Conservation (phyloP, 2,888 invertebrate genomes). For the Cheilosia urbana region DNA sequence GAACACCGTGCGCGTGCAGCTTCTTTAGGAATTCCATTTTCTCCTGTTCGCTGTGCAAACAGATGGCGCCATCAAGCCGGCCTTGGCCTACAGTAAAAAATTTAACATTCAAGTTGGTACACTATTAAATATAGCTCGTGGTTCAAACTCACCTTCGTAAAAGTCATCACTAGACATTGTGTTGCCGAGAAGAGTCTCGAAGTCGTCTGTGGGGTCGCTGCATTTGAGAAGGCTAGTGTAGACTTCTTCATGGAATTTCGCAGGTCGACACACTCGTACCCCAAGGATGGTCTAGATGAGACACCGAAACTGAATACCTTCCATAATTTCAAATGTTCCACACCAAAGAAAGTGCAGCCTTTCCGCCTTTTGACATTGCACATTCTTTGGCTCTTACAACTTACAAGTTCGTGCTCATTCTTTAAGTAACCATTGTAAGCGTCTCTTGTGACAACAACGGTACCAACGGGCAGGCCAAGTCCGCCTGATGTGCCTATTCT, state of each 20-base stretch:
- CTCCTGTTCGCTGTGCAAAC: slow-evolving; percentile 87
- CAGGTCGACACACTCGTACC: slow-evolving; percentile 90
- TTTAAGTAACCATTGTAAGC: slow-evolving; percentile 94
- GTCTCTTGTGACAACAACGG: slow-evolving; percentile 95
- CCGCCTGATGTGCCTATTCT: slow-evolving; percentile 97
- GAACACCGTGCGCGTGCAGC: slow-evolving; percentile 85
- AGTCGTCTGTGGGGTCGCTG: slow-evolving; percentile 83
- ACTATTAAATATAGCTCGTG: too few species aligned
- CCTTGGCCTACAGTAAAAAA: slow-evolving; percentile 87
- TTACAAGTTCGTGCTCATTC: slow-evolving; percentile 92
- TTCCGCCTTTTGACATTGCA: neutral
- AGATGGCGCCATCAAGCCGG: slow-evolving; percentile 90
- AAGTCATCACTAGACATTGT: slow-evolving; percentile 92
- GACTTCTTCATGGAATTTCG: slow-evolving; percentile 91
- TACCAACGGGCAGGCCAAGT: slow-evolving; percentile 94
- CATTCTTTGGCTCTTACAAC: slow-evolving; percentile 77
- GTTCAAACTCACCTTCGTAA: slow-evolving; percentile 87
- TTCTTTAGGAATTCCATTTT: slow-evolving; percentile 87
- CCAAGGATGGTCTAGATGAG: slow-evolving; percentile 90
- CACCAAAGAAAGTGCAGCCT: too few species aligned
- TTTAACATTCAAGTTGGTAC: too few species aligned
- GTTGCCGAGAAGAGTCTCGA: slow-evolving; percentile 86
- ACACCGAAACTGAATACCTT: neutral
- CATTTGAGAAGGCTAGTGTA: slow-evolving; percentile 81
- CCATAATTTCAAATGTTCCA: neutral